phyloP scores from a whole-genome alignment of 2,888 invertebrate species.

The Acronicta aceris region DNA sequence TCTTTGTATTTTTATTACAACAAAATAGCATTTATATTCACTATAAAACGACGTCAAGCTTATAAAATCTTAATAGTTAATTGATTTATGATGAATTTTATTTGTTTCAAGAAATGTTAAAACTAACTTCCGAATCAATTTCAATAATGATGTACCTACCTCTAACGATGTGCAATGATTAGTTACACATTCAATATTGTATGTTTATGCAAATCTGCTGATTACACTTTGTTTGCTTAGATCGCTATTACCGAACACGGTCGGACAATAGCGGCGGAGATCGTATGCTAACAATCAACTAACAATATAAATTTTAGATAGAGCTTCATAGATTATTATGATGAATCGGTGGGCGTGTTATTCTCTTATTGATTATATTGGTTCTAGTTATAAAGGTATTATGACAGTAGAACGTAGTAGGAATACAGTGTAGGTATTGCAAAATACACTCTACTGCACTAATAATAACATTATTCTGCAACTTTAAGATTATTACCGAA shows the following conservation, averaged over 20 bases:
- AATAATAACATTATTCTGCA: background rate
- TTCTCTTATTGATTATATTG: constrained; percentile 9
- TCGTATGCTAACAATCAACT: constrained; percentile 43
- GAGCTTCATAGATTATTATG: constrained; percentile 20
- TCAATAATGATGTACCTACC: constrained; percentile 27
- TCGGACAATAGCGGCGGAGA: constrained; percentile 41
- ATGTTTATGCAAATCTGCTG: constrained; percentile 73
- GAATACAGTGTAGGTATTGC: background rate
- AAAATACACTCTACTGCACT: background rate
- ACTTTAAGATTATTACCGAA: background rate
- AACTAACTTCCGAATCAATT: constrained; percentile 28
- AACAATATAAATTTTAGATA: constrained; percentile 48
- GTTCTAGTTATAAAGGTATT: background rate
- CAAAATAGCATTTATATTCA: too few species aligned
- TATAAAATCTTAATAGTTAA: too few species aligned
- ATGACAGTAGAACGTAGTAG: background rate
- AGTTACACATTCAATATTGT: constrained; percentile 63
- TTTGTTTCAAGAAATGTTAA: background rate
- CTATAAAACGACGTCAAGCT: too few species aligned
- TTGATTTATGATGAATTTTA: too few species aligned
- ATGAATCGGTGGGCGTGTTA: constrained; percentile 16
- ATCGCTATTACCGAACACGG: constrained; percentile 55
- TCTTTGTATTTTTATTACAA: too few species aligned
- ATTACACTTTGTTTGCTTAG: constrained; percentile 72
- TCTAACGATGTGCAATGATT: constrained; percentile 60